Conservation (phyloP, 53 echinoderm and acorn worm species). For the Zoroaster sp. region DNA sequence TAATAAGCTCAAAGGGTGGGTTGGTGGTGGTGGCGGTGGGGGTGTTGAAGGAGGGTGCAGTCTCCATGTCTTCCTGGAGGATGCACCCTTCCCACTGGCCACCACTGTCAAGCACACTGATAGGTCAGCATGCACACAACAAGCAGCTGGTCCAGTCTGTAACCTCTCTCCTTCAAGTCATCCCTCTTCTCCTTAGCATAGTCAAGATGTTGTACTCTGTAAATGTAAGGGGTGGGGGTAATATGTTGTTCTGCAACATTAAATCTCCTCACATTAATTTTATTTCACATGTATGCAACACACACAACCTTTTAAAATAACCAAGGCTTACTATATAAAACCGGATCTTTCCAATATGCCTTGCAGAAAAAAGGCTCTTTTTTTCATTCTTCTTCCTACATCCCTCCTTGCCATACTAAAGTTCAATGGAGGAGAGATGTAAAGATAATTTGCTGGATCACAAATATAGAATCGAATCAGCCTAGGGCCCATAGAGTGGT, state of each 20-base stretch:
- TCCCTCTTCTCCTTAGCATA: too few relatives aligned
- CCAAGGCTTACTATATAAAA: conserved; percentile 14
- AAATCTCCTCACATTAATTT: neutral
- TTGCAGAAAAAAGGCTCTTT: neutral
- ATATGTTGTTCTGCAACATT: conserved; percentile 5
- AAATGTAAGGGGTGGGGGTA: neutral
- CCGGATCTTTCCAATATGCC: conserved; percentile 13
- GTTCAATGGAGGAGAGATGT: conserved; percentile 49
- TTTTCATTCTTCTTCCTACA: neutral
- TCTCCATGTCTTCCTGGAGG: too few relatives aligned
- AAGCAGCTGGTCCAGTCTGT: too few relatives aligned
- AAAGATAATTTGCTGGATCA: conserved; percentile 61
- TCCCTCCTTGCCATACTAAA: neutral
- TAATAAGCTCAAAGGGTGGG: too few relatives aligned
- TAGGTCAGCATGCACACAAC: too few relatives aligned
- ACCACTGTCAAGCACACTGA: too few relatives aligned
- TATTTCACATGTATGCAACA: neutral
- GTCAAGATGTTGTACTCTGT: too few relatives aligned
- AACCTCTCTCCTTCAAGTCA: too few relatives aligned
- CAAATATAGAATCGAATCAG: conserved; percentile 45
- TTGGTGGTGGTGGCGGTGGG: neutral
- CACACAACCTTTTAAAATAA: neutral
- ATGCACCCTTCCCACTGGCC: too few relatives aligned
- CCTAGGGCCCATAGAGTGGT: conserved; percentile 22
- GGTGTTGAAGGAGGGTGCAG: too few relatives aligned